A percentile compares a stretch with the other conserved stretches of the same genome.
Evolutionary conservation across 1,140 invertebrate genomes (phyloP).

Genomic region (Drosophila pseudoobscura): DNA sequence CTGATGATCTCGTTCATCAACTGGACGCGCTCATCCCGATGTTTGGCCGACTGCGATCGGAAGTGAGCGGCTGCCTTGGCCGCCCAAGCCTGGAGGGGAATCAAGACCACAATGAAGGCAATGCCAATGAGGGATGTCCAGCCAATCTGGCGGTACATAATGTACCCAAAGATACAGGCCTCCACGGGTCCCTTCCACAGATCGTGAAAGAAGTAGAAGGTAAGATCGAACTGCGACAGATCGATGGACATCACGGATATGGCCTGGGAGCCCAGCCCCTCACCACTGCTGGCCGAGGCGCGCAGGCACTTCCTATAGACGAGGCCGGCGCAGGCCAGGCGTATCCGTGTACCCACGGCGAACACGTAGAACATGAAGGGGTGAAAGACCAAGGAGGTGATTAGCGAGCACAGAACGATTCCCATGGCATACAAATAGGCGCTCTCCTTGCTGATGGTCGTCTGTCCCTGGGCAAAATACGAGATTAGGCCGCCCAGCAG

Average conservation of each 20-base stretch:
- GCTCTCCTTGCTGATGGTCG: conserved; percentile 75
- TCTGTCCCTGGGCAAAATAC: conserved; percentile 84
- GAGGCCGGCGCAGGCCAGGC: conserved; percentile 84
- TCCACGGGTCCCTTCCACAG: conserved; percentile 79
- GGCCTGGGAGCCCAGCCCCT: conserved; percentile 90
- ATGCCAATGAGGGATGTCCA: conserved; percentile 90
- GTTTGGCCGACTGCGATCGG: conserved; percentile 86
- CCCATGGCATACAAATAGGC: conserved; percentile 85
- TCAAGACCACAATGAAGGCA: conserved; percentile 89
- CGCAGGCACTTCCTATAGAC: conserved; percentile 85
- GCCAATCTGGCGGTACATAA: conserved; percentile 84
- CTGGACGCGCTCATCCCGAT: conserved; percentile 91
- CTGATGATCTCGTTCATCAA: conserved; percentile 93
- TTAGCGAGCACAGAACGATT: conserved; percentile 85
- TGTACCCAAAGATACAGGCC: conserved; percentile 83
- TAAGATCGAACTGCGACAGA: conserved; percentile 69
- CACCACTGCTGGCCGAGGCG: conserved; percentile 86
- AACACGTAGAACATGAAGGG: conserved; percentile 88
- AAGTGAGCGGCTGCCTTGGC: conserved; percentile 85
- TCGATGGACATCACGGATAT: conserved; percentile 91
- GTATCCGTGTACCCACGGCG: conserved; percentile 85
- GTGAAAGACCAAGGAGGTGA: conserved; percentile 87
- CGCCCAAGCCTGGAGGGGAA: conserved; percentile 91
- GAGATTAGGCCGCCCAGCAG: conserved; percentile 87
- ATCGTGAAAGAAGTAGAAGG: conserved; percentile 70